Conservation (phyloP, 2,888 invertebrate species). For the Odontocerum albicorne region DNA sequence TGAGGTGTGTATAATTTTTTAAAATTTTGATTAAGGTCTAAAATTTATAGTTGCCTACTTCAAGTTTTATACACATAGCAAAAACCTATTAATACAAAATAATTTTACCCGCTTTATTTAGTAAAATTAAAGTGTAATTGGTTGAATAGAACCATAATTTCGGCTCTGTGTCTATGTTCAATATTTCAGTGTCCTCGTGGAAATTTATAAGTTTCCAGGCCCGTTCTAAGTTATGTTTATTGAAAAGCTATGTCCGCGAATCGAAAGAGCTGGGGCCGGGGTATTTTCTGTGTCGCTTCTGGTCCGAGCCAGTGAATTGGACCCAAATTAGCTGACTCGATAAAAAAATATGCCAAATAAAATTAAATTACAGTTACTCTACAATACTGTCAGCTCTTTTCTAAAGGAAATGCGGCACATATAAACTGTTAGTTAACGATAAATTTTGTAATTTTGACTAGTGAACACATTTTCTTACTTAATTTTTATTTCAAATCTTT, state of each 20-base stretch:
- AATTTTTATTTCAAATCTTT: too few species aligned
- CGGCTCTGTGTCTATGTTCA: background rate
- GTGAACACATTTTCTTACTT: too few species aligned
- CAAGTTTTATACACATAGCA: too few species aligned
- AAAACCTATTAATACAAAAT: too few species aligned
- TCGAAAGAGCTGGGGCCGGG: background rate
- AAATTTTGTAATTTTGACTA: too few species aligned
- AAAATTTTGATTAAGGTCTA: too few species aligned
- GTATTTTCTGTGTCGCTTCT: conserved; percentile 19
- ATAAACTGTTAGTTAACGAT: too few species aligned
- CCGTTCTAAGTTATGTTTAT: conserved; percentile 33
- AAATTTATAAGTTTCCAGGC: conserved; percentile 26
- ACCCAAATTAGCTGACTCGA: conserved; percentile 27
- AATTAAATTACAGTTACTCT: conserved; percentile 9
- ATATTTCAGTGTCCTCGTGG: conserved; percentile 4
- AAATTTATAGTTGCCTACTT: too few species aligned
- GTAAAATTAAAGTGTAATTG: conserved; percentile 15
- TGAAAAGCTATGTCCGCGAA: conserved; percentile 32
- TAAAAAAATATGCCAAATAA: conserved; percentile 17
- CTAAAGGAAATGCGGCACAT: too few species aligned
- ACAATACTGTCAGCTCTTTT: too few species aligned
- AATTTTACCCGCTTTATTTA: background rate
- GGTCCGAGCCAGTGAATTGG: conserved; percentile 10
- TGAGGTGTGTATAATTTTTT: too few species aligned
- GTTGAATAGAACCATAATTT: background rate